phyloP scores from a whole-genome alignment of 2,888 invertebrate species.

The Mythimna vitellina region DNA sequence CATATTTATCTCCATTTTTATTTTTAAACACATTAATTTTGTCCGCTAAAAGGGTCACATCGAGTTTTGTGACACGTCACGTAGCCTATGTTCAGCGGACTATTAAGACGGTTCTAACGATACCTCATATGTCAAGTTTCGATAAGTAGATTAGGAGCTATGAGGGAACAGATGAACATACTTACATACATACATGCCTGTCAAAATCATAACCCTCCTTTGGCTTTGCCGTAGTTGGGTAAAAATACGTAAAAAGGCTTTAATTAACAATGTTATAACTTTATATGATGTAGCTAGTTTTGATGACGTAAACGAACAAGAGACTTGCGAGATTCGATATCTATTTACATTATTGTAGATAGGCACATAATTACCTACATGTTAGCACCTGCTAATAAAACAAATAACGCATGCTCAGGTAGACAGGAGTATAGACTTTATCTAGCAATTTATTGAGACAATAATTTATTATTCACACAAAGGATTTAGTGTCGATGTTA shows the following conservation, averaged over 20 bases:
- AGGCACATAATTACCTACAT: conserved; percentile 27
- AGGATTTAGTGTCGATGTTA: conserved; percentile 4
- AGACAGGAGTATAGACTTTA: conserved; percentile 1
- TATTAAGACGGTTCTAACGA: no score
- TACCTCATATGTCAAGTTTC: no score
- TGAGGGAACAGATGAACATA: no score
- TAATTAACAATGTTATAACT: conserved; percentile 16
- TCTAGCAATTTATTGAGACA: not conserved
- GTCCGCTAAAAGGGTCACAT: no score
- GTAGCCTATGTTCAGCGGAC: no score
- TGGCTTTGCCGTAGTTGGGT: no score
- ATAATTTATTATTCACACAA: not conserved
- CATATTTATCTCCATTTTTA: no score
- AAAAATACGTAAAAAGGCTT: conserved; percentile 43
- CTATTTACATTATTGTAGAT: conserved; percentile 40
- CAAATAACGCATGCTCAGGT: conserved; percentile 17
- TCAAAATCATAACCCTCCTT: no score
- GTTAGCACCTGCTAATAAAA: conserved; percentile 20
- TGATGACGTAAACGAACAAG: conserved; percentile 41
- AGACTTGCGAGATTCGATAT: conserved; percentile 38
- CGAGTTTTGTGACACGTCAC: no score
- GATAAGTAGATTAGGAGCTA: no score
- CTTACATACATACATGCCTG: no score
- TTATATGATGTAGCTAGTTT: conserved; percentile 18
- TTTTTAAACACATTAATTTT: no score